Percentiles rank a stretch among this genome's conserved stretches.
phyloP scores from a whole-genome alignment of 2,888 invertebrate genomes.

The Diarsia dahlii region DNA sequence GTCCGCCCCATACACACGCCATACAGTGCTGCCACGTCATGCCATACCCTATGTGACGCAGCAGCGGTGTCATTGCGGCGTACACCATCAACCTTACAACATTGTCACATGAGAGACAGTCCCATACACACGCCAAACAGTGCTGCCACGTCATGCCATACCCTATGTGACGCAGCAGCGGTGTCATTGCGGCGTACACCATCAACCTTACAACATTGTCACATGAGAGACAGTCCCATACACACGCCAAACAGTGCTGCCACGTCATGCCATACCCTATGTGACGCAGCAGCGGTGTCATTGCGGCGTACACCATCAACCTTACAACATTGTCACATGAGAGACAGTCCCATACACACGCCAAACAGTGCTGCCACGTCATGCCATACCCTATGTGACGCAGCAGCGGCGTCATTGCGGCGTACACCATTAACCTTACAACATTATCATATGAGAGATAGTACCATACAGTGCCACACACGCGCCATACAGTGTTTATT shows the following conservation, averaged over 20 bases:
- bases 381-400: no score
- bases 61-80: constrained; percentile 86
- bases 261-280: constrained; percentile 91
- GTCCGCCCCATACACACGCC: constrained; percentile 92
- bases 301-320: constrained; percentile 84
- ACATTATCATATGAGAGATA: no score
- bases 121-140: constrained; percentile 87
- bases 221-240: constrained; percentile 66
- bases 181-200: constrained; percentile 84
- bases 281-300: constrained; percentile 78
- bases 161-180: constrained; percentile 83
- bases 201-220: constrained; percentile 71
- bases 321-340: constrained; percentile 52
- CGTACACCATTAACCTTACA: no score
- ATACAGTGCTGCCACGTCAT: constrained; percentile 90
- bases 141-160: constrained; percentile 91
- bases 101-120: constrained; percentile 75
- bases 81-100: constrained; percentile 82
- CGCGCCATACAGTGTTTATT: no score
- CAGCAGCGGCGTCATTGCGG: no score
- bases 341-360: no score
- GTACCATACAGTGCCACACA: no score
- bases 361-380: no score
- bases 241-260: constrained; percentile 88
- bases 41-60: constrained; percentile 90